Base-by-base conservation (phyloP, 2,113 vertebrate genomes). In the Menidia beryllina region DNA sequence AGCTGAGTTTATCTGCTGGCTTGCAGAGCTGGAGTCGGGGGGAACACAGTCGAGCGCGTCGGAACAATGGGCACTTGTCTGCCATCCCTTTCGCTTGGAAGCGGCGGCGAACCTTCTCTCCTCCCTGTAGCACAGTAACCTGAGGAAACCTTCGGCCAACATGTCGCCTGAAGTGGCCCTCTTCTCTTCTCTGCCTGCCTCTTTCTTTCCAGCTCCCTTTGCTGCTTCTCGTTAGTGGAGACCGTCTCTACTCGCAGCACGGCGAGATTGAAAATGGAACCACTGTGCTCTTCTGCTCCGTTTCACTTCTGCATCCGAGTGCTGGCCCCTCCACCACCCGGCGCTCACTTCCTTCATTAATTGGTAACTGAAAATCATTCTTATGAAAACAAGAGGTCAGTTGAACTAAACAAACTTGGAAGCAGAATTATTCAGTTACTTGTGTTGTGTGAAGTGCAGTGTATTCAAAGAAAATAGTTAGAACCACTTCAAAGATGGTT, bases 61-160 rank as follows among this genome's bases (percentile, higher is more conserved):
- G 1, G n/a, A 14, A 48, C 53, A 19, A 12, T 51, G 30, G 50
- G 36, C 0, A 11, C 47, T 56, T 38, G 30, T 68, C 65, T 81
- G 71, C 1, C 38, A 24, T 21, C 15, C 56, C 41, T 56, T 52
- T 3, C 0, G 56, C 20, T 49, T 79, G 21, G 81, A 38, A 36
- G 61, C 36, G 23, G 78, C 62, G 25, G 48, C 58, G 5, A 43
- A 49, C 51, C 52, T 75, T 47, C 51, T 80, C 36, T 90, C 79
- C 76, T 90, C 86, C 57, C 73, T 86, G 82, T 91, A 93, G 17
- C 7, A 41, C 69, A 91, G 53, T 9, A 86, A 11, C 17, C 69
- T 72, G 49, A 94, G 79, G 71, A 93, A 93, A 41, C 85, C 83
- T 75, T 94, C 93, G 1, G 64, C 88, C 64, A 94, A 65, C 93